These are phyloP conservation scores for Xestia rhomboidea DNA, from an alignment of 2,888 invertebrate genomes.

Conservation along the genomic window DNA sequence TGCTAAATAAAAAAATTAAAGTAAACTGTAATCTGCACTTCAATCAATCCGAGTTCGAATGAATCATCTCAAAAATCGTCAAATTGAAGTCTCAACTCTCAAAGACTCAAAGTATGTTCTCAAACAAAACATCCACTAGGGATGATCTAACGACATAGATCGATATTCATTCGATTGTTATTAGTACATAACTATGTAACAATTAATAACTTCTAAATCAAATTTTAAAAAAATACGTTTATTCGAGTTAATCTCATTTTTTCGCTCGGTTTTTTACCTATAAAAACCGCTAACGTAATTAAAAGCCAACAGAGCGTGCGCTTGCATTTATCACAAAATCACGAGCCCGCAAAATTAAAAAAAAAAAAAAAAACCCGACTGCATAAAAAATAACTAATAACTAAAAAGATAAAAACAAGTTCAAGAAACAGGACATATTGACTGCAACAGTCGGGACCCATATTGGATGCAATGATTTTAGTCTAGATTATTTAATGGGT, in stretches of 20 bases:
- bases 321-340: neutral
- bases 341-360: neutral
- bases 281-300: neutral
- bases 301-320: neutral
- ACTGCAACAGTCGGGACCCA: no score
- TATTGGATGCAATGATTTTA: no score
- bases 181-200: neutral
- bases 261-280: neutral
- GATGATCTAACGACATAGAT: constrained; percentile 54
- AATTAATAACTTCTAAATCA: neutral
- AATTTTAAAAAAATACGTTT: neutral
- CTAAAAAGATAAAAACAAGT: no score
- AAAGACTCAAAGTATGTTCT: constrained; percentile 67
- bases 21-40: constrained; percentile 54
- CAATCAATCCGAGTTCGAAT: constrained; percentile 70
- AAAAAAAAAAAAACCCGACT: no score
- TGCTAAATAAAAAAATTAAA: constrained; percentile 53
- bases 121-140: constrained; percentile 70
- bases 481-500: no score
- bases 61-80: constrained; percentile 78
- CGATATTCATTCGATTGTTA: constrained; percentile 36
- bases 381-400: no score
- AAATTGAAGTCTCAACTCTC: constrained; percentile 65
- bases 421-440: no score
- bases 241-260: neutral